phyloP scores from a whole-genome alignment of 2,797 vertebrate species.

The Paratrypauchen microcephalus region DNA sequence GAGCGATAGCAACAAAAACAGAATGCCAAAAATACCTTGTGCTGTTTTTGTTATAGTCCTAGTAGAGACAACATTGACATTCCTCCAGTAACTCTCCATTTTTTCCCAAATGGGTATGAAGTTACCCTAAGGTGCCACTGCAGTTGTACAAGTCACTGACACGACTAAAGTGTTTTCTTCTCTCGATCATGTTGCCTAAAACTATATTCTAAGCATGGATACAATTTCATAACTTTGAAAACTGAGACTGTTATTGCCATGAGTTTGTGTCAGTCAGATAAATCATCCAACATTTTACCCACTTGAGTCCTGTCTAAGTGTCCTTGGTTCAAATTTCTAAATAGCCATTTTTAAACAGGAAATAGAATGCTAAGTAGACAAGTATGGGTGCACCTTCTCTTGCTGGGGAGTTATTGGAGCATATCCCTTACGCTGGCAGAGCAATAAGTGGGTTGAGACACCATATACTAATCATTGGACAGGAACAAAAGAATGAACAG shows the following conservation, averaged over 20 bases:
- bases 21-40: background rate
- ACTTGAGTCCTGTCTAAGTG: conserved; percentile 49
- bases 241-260: conserved; percentile 46
- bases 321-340: conserved; percentile 44
- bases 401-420: conserved; percentile 70
- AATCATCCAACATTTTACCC: conserved; percentile 60
- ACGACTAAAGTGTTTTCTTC: conserved; percentile 62
- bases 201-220: conserved; percentile 60
- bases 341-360: conserved; percentile 35
- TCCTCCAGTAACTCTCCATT: conserved; percentile 74
- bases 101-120: conserved; percentile 65
- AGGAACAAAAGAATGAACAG: conserved; percentile 38
- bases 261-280: conserved; percentile 60
- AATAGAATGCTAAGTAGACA: conserved; percentile 45
- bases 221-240: conserved; percentile 73
- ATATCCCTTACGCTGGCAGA: conserved; percentile 53
- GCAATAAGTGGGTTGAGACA: conserved; percentile 68
- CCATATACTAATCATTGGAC: conserved; percentile 65
- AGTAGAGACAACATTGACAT: conserved; percentile 55
- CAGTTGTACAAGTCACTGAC: conserved; percentile 70
- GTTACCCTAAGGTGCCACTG: conserved; percentile 63
- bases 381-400: conserved; percentile 54
- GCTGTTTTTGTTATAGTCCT: conserved; percentile 50
- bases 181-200: conserved; percentile 47
- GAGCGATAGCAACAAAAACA: background rate